Percentiles rank a stretch among this genome's conserved stretches.
Conservation (phyloP, 1,140 invertebrate genomes). For the Drosophila pallidifrons region DNA sequence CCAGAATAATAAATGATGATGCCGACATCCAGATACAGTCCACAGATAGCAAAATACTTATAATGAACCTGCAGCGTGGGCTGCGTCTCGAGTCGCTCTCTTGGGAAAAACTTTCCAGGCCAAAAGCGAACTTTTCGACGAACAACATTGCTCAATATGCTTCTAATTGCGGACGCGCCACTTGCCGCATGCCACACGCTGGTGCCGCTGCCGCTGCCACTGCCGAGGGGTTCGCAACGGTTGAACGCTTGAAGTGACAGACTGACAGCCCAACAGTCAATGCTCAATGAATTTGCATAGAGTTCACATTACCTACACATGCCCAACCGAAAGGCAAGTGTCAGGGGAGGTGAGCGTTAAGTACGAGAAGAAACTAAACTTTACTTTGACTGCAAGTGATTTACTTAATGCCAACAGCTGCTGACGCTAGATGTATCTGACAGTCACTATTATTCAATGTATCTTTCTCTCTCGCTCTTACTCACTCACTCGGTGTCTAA, state of each 20-base stretch:
- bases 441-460: too few relatives aligned
- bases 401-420: conserved; percentile 49
- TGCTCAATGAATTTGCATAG: conserved; percentile 76
- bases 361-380: background rate
- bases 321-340: background rate
- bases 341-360: conserved; percentile 21
- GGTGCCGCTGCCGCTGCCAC: conserved; percentile 27
- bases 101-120: conserved; percentile 61
- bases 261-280: conserved; percentile 45
- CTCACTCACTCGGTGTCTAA: too few relatives aligned
- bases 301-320: background rate
- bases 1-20: conserved; percentile 73
- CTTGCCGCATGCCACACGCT: conserved; percentile 48
- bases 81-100: background rate
- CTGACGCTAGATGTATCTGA: too few relatives aligned
- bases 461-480: too few relatives aligned
- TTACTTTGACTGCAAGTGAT: conserved; percentile 69
- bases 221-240: conserved; percentile 33
- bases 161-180: conserved; percentile 73
- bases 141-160: conserved; percentile 67
- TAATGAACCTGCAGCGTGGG: conserved; percentile 60
- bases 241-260: conserved; percentile 10
- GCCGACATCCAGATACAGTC: conserved; percentile 48
- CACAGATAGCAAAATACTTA: conserved; percentile 16
- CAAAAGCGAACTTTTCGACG: conserved; percentile 53